A percentile compares a stretch with the other conserved stretches of the same genome.
phyloP scores from a whole-genome alignment of 2,888 invertebrate species.

The Diaprepes abbreviatus region DNA sequence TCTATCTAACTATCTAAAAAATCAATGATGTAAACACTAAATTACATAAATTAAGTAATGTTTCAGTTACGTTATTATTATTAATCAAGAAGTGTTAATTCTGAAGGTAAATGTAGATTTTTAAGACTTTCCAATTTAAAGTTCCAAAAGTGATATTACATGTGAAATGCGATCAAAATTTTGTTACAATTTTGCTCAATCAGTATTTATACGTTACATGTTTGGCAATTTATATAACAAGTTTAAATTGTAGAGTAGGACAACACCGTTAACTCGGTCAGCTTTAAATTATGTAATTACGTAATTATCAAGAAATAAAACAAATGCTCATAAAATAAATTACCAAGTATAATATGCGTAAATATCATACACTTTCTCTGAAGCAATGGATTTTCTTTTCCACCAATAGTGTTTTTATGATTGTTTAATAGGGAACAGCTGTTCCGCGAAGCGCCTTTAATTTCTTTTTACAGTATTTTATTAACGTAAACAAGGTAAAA shows the following conservation, averaged over 20 bases:
- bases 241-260: slow-evolving; percentile 14
- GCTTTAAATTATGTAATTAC: not conserved
- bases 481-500: no score
- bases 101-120: not conserved
- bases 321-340: slow-evolving; percentile 4
- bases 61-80: not conserved
- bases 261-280: slow-evolving; percentile 15
- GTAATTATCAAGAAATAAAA: slow-evolving; percentile 14
- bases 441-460: no score
- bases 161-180: not conserved
- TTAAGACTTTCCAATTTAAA: not conserved
- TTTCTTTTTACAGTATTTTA: no score
- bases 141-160: not conserved
- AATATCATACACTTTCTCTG: not conserved
- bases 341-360: not conserved
- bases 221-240: slow-evolving; percentile 2
- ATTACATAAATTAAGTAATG: no score
- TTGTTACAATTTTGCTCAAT: not conserved
- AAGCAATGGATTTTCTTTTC: not conserved
- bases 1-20: no score
- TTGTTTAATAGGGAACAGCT: no score
- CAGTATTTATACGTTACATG: not conserved
- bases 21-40: not conserved
- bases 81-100: not conserved
- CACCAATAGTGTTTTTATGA: no score